Base-by-base conservation (phyloP, 2,888 invertebrate species). In the Rhabditophanes sp. region DNA sequence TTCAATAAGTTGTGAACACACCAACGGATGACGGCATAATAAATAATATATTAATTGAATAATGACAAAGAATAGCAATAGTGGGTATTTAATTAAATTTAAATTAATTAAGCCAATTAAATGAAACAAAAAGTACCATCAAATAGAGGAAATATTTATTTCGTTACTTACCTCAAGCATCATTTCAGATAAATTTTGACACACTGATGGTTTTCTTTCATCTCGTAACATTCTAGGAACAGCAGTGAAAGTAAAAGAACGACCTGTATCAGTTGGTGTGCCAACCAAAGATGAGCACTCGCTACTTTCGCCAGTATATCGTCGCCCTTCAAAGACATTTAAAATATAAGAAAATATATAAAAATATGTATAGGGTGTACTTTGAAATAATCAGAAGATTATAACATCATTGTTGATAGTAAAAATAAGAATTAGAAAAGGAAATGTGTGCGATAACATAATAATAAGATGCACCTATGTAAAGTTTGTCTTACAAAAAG, bases 181-280 rank as follows among this genome's bases (percentile, higher is more conserved):
- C 42, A 60, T 53, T 43, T 60, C 60, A 3, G 55, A 54, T 25
- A 60, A 42, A 37, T 60, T 60, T 32, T 58, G 57, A 7, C 55
- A 56, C 23, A 60, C 55, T 11, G 57, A 58, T 16, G 60, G 57
- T 41, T 60, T 60, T n/a, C 60, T 42, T 33, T 60, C 59, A 35
- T 60, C 59, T 17, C 53, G 45, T 37, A 53, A 46, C 23, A 57
- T 51, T 26, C 57, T 35, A 27, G 55, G 56, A 14, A 49, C 41
- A 12, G 53, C 48, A 4, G 53, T 51, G 34, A 52, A 52, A 7
- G 52, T 52, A 33, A 52, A 52, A 19, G 46, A 50, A 4, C 50
- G 36, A 1, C 50, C 60, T 14, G 60, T 58, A 35, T 61, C 61
- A 15, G 61, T 62, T 15, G 61, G 61, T 21, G 61, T 61, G 22